These are phyloP conservation scores for Proterorhinus semilunaris DNA, from an alignment of 2,113 vertebrate species.

Conservation along the genomic window DNA sequence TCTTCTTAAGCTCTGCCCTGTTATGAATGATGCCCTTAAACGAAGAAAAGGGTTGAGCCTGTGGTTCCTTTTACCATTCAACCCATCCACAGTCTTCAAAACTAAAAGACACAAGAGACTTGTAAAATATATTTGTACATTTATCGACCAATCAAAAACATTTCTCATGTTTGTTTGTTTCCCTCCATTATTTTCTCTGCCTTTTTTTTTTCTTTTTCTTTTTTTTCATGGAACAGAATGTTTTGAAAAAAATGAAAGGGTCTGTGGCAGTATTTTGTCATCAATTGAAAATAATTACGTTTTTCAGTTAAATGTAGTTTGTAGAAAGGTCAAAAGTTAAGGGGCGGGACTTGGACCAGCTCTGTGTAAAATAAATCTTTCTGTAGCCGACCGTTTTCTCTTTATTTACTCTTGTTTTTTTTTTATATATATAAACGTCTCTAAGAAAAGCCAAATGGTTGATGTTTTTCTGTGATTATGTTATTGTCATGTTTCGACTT, in stretches of 20 bases:
- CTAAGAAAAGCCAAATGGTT: constrained; percentile 43
- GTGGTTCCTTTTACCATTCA: constrained; percentile 2
- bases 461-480: constrained; percentile 28
- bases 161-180: constrained; percentile 5
- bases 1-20: constrained; percentile 19
- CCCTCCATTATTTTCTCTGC: constrained; percentile 26
- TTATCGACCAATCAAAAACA: constrained; percentile 29
- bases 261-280: constrained; percentile 9
- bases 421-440: constrained; percentile 57
- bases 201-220: constrained; percentile 25
- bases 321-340: constrained; percentile 29
- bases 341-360: constrained; percentile 29
- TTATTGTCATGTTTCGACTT: background rate
- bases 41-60: background rate
- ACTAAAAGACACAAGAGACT: constrained; percentile 38
- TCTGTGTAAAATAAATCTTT: constrained; percentile 72
- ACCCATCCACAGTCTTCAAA: constrained; percentile 8
- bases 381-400: constrained; percentile 50
- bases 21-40: background rate
- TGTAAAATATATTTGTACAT: constrained; percentile 54
- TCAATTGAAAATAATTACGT: constrained; percentile 11
- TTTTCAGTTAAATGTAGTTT: constrained; percentile 28
- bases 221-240: constrained; percentile 30
- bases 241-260: background rate
- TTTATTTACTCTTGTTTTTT: constrained; percentile 42